Percentiles rank a stretch among this genome's conserved stretches.
Conservation (phyloP, 2,797 vertebrate species). For the Sebastes taczanowskii region DNA sequence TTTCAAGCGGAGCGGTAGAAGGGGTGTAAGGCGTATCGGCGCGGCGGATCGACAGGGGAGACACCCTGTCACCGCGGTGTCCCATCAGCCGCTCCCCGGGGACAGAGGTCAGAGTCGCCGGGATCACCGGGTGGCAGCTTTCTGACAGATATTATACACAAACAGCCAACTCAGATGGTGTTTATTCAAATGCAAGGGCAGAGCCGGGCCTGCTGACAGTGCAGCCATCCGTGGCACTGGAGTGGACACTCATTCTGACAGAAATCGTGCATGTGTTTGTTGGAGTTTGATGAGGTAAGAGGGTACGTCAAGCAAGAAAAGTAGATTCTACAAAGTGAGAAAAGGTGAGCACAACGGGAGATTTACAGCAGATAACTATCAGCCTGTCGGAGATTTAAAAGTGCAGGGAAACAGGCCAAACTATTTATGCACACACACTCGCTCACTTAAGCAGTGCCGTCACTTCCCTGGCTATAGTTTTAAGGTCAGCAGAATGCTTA, state of each 20-base stretch:
- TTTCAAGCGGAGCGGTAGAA: constrained; percentile 38
- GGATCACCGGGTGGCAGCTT: constrained; percentile 71
- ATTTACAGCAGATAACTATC: background rate
- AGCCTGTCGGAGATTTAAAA: constrained; percentile 4
- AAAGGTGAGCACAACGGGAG: background rate
- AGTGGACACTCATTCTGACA: constrained; percentile 19
- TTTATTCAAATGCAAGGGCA: constrained; percentile 79
- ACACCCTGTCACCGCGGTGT: constrained; percentile 71
- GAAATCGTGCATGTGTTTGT: background rate
- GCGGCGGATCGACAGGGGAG: constrained; percentile 62
- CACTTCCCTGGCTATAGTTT: constrained; percentile 29
- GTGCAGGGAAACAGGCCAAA: constrained; percentile 4
- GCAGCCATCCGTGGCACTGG: constrained; percentile 67
- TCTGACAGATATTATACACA: constrained; percentile 76
- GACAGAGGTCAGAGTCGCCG: constrained; percentile 63
- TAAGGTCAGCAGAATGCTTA: constrained; percentile 74
- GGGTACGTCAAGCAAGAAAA: background rate
- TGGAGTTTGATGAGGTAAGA: constrained; percentile 17
- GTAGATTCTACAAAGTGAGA: background rate
- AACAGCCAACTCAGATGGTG: constrained; percentile 73
- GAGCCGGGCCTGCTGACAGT: constrained; percentile 65
- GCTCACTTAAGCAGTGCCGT: constrained; percentile 15
- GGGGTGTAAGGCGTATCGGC: constrained; percentile 55
- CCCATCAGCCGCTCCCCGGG: constrained; percentile 53
- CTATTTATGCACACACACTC: constrained; percentile 5